A percentile compares a stretch with the other conserved stretches of the same genome.
Conservation (phyloP, 92 coral and sea anemone genomes). For the Palythoa caribaeorum region DNA sequence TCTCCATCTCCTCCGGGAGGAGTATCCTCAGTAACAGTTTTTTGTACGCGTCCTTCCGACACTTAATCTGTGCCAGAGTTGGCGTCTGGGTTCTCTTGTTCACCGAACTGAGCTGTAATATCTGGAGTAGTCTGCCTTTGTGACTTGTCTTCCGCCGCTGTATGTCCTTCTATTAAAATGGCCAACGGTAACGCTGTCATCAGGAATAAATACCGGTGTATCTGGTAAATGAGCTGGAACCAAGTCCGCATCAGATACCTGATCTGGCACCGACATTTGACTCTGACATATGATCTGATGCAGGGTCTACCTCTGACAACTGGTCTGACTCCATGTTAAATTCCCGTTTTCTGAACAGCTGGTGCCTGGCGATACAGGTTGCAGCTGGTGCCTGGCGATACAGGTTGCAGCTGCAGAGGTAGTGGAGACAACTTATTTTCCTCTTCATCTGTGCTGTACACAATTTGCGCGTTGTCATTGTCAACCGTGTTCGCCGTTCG, state of each 20-base stretch:
- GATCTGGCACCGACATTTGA: neutral
- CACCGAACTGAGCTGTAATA: neutral
- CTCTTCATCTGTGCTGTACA: too few species aligned
- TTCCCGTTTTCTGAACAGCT: too few species aligned
- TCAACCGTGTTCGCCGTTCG: too few species aligned
- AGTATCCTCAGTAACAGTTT: neutral
- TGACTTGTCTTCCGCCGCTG: neutral
- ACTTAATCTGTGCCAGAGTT: neutral
- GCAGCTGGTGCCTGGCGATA: neutral
- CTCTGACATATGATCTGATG: neutral
- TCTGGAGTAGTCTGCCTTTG: conserved; percentile 9
- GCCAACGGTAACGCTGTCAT: conserved; percentile 5
- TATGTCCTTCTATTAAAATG: neutral
- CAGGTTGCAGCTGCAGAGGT: neutral
- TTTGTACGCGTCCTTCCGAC: conserved; percentile 2
- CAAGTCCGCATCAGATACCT: neutral
- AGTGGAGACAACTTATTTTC: too few species aligned
- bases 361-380: too few species aligned
- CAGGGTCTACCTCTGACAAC: neutral
- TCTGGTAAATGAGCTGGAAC: conserved; percentile 1
- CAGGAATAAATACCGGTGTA: conserved; percentile 15
- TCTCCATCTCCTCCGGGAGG: neutral
- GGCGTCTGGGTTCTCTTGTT: conserved; percentile 15
- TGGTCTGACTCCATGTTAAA: neutral
- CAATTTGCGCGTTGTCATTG: too few species aligned